Percentiles rank a stretch among this genome's conserved stretches.
phyloP scores from a whole-genome alignment of 2,888 invertebrate genomes.

The Plagodis dolabraria region DNA sequence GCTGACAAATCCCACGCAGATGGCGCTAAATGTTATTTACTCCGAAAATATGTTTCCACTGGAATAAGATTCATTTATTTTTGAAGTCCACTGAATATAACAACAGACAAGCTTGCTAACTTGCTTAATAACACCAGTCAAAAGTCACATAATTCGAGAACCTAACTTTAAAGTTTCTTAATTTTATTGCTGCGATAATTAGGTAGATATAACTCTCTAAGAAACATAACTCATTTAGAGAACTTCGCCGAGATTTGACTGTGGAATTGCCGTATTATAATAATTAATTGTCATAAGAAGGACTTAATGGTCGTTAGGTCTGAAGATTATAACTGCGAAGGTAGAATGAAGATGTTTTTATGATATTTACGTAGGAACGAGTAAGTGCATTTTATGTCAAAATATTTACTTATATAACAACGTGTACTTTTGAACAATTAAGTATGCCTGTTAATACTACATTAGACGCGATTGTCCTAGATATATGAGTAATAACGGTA shows the following conservation, averaged over 20 bases:
- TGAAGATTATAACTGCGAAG: slow-evolving; percentile 58
- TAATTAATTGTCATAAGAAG: slow-evolving; percentile 80
- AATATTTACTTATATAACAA: no score
- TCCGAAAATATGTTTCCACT: no score
- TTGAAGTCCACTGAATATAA: slow-evolving; percentile 29
- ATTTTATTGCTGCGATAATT: slow-evolving; percentile 77
- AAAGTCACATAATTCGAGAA: slow-evolving; percentile 58
- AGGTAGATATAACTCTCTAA: slow-evolving; percentile 76
- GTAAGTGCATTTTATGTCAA: no score
- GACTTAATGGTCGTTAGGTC: slow-evolving; percentile 71
- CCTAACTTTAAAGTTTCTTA: slow-evolving; percentile 64
- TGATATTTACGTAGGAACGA: neutral
- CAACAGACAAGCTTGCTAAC: slow-evolving; percentile 41
- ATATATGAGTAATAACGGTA: no score
- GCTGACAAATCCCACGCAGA: no score
- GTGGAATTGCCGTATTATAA: slow-evolving; percentile 80
- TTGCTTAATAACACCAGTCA: slow-evolving; percentile 8
- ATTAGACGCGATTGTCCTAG: no score
- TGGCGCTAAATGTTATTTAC: no score
- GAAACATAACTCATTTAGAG: slow-evolving; percentile 77
- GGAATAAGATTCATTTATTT: no score
- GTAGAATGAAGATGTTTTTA: slow-evolving; percentile 24
- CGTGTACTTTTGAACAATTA: no score
- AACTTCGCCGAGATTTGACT: slow-evolving; percentile 73
- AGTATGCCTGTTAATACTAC: no score